Conservation (phyloP, 2,888 invertebrate genomes). For the Lithosia quadra region DNA sequence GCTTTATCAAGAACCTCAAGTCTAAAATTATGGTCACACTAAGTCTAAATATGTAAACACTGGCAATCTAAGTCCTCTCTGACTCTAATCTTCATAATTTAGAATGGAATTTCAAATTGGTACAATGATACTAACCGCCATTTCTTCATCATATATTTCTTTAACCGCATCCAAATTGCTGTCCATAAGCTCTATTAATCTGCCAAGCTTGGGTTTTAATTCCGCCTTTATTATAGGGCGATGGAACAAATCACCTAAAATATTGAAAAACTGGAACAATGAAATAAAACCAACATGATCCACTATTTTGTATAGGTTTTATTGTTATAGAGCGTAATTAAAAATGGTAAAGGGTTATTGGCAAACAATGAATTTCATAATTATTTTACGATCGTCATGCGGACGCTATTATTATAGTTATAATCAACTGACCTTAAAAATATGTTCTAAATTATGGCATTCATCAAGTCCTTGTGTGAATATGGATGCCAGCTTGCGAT, state of each 20-base stretch:
- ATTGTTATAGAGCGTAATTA: not conserved
- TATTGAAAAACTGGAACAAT: slow-evolving; percentile 88
- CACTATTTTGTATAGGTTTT: not conserved
- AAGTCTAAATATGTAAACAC: too few relatives aligned
- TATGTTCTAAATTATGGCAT: slow-evolving; percentile 85
- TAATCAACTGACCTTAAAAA: slow-evolving; percentile 71
- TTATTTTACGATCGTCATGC: too few relatives aligned
- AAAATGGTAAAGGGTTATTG: too few relatives aligned
- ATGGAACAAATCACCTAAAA: slow-evolving; percentile 91
- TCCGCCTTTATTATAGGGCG: slow-evolving; percentile 91
- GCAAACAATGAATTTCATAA: too few relatives aligned
- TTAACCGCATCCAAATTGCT: slow-evolving; percentile 89
- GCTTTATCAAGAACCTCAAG: too few relatives aligned
- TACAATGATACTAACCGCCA: slow-evolving; percentile 66
- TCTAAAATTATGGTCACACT: too few relatives aligned
- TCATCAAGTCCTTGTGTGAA: slow-evolving; percentile 94
- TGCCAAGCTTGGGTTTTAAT: slow-evolving; percentile 89
- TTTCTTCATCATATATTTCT: slow-evolving; percentile 87
- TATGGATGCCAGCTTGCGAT: slow-evolving; percentile 92
- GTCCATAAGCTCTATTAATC: slow-evolving; percentile 89
- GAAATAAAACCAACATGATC: not conserved
- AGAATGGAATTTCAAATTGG: not conserved
- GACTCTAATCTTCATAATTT: not conserved
- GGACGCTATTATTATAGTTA: too few relatives aligned
- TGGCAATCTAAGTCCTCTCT: too few relatives aligned